These are phyloP conservation scores for Echinops telfairi DNA, from an alignment of 2,113 vertebrate species.

Conservation along the genomic window DNA sequence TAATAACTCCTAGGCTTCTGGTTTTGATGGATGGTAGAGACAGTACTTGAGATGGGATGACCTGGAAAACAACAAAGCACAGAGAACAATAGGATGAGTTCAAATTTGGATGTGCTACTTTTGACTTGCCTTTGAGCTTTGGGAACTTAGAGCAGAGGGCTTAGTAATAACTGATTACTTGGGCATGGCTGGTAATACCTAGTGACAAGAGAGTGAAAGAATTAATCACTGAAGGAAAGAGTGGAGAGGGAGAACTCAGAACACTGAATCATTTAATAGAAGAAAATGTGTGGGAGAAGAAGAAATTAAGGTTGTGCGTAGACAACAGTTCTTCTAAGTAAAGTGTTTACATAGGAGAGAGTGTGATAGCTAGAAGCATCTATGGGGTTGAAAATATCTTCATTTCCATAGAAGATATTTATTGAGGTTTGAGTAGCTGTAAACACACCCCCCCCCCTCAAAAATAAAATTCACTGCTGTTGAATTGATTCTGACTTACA, in stretches of 20 bases:
- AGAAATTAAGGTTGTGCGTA: neutral
- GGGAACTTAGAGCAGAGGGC: neutral
- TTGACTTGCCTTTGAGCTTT: neutral
- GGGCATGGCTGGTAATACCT: neutral
- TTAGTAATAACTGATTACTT: neutral
- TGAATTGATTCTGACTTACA: too few species aligned
- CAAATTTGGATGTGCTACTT: neutral
- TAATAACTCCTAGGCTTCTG: neutral
- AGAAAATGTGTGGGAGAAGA: neutral
- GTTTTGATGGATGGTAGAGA: neutral
- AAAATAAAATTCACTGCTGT: too few species aligned
- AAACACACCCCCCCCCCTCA: too few species aligned
- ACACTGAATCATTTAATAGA: neutral
- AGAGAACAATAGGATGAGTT: slow-evolving; percentile 9
- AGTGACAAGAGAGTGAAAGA: neutral
- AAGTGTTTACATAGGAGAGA: neutral
- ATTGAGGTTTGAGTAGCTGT: neutral
- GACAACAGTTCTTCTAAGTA: neutral
- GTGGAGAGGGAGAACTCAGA: neutral
- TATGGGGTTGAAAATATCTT: neutral
- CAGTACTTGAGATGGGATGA: neutral
- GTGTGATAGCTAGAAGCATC: neutral
- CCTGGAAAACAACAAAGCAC: neutral
- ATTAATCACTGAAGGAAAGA: neutral
- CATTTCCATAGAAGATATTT: neutral